phyloP scores from a whole-genome alignment of 1,140 invertebrate genomes.

The Drosophila truncata region DNA sequence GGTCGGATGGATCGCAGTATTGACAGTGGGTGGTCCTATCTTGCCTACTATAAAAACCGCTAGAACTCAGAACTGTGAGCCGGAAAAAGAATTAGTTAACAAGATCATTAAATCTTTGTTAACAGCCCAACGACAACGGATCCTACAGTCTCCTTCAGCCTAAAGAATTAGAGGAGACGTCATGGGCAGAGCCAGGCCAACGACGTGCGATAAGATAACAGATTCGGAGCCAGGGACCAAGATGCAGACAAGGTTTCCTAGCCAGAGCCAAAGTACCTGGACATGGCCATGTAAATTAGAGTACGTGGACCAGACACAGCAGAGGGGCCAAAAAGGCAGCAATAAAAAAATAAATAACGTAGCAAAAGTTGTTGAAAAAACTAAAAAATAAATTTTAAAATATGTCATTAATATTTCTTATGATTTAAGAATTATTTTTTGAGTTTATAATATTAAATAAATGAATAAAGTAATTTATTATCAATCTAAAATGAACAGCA shows the following conservation, averaged over 20 bases:
- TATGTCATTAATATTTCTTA: too few species aligned
- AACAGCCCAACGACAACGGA: constrained; percentile 44
- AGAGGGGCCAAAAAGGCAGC: neutral
- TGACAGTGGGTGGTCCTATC: constrained; percentile 63
- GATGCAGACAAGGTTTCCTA: constrained; percentile 19
- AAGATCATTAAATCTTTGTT: constrained; percentile 82
- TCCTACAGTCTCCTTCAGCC: neutral
- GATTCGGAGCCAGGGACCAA: constrained; percentile 13
- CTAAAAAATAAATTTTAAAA: neutral
- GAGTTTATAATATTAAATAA: neutral
- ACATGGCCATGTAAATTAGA: constrained; percentile 50
- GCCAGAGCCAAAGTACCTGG: constrained; percentile 21
- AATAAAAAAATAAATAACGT: neutral
- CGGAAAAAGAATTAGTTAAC: constrained; percentile 73
- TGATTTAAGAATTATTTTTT: neutral
- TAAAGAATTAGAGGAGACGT: constrained; percentile 51
- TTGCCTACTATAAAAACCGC: neutral
- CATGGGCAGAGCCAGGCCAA: constrained; percentile 25
- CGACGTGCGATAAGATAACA: constrained; percentile 63
- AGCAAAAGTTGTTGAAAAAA: neutral
- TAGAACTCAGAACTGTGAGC: constrained; percentile 19
- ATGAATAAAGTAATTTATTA: too few species aligned
- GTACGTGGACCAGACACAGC: constrained; percentile 35
- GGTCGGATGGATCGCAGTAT: constrained; percentile 31
- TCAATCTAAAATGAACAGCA: neutral